Evolutionary conservation across 2,797 vertebrate genomes (phyloP).

Genomic region (Myripristis jacobus): DNA sequence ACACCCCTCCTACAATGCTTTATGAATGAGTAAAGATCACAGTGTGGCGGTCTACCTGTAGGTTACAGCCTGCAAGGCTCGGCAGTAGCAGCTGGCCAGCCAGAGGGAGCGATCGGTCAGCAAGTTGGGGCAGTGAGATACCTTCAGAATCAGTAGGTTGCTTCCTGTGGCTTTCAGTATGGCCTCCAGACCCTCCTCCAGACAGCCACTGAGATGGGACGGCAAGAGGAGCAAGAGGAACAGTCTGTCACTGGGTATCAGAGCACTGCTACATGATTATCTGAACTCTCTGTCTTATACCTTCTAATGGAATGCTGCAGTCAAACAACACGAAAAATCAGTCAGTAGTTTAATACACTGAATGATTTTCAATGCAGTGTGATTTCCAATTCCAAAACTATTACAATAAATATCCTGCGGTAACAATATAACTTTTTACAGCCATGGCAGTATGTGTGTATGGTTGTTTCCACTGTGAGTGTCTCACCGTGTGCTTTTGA

Average conservation of each 20-base stretch:
- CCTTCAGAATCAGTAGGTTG: conserved; percentile 95
- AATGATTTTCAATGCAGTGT: no score
- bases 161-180: conserved; percentile 95
- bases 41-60: conserved; percentile 86
- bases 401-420: no score
- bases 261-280: no score
- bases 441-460: no score
- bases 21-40: neutral
- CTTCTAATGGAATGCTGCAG: no score
- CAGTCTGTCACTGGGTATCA: neutral
- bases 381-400: no score
- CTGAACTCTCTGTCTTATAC: no score
- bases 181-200: conserved; percentile 96
- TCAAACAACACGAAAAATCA: no score
- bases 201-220: conserved; percentile 87
- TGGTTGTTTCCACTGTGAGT: neutral
- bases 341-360: no score
- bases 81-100: conserved; percentile 99
- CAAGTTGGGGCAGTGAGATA: conserved; percentile 98
- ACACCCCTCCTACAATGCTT: no score
- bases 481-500: conserved; percentile 95
- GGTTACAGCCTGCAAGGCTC: conserved; percentile 96
- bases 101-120: conserved; percentile 98
- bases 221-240: conserved; percentile 27
- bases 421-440: no score